phyloP scores from a whole-genome alignment of 2,888 invertebrate genomes.

The Caenorhabditis imperialis region DNA sequence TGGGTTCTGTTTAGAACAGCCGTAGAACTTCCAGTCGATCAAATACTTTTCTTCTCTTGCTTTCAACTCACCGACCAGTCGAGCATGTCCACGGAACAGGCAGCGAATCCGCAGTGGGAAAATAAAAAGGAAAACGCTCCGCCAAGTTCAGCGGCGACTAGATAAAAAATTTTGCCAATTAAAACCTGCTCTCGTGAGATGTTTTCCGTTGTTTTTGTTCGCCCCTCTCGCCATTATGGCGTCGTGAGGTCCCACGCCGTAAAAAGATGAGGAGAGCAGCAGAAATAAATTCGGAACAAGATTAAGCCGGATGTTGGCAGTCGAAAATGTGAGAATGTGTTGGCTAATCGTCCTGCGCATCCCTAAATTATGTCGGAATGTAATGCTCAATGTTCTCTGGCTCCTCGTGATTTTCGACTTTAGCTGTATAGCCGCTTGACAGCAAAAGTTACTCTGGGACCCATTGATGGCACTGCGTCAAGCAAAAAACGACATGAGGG shows the following conservation, averaged over 20 bases:
- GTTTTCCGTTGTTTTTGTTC: constrained; percentile 39
- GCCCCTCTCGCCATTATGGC: not conserved
- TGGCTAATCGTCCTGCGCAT: constrained; percentile 25
- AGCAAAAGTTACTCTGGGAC: constrained; percentile 25
- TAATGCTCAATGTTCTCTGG: constrained; percentile 1
- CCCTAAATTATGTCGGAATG: constrained; percentile 18
- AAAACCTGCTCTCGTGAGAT: constrained; percentile 42
- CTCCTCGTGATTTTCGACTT: not conserved
- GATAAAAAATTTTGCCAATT: constrained; percentile 48
- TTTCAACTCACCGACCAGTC: constrained; percentile 13
- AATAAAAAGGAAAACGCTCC: constrained; percentile 24
- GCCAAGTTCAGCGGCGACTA: constrained; percentile 24
- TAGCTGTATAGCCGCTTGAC: not conserved
- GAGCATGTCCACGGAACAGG: constrained; percentile 23
- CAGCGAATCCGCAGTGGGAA: constrained; percentile 13
- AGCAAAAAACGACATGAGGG: constrained; percentile 50
- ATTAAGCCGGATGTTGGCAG: constrained; percentile 39
- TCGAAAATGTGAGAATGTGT: constrained; percentile 30
- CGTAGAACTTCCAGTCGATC: constrained; percentile 21
- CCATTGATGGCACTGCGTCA: constrained; percentile 40
- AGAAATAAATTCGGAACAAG: constrained; percentile 38
- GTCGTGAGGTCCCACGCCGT: constrained; percentile 5
- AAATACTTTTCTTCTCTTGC: constrained; percentile 14
- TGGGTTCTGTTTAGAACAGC: constrained; percentile 15
- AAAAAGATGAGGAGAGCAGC: constrained; percentile 13